Conservation (phyloP, 2,888 invertebrate species). For the Drosophila conformis region DNA sequence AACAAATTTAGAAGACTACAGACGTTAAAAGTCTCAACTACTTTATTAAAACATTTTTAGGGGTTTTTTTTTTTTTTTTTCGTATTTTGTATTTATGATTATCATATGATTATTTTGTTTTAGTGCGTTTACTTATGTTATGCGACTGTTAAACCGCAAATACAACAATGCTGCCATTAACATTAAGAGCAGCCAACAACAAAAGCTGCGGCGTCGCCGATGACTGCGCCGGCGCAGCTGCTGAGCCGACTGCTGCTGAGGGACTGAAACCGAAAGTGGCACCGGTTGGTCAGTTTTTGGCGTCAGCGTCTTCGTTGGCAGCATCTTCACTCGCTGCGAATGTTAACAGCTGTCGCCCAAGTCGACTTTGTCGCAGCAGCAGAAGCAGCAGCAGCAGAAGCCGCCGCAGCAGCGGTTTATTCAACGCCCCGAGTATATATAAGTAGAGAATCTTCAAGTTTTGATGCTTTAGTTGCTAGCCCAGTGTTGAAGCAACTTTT, state of each 20-base stretch:
- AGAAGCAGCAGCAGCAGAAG: conserved; percentile 15
- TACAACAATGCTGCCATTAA: conserved; percentile 45
- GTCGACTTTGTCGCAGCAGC: conserved; percentile 33
- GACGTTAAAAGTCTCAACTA: conserved; percentile 14
- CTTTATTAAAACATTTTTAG: background rate
- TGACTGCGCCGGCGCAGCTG: conserved; percentile 37
- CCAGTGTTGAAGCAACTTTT: conserved; percentile 82
- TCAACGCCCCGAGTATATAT: conserved; percentile 82
- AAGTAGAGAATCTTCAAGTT: conserved; percentile 84
- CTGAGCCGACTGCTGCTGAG: conserved; percentile 33
- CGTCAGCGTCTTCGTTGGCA: conserved; percentile 50
- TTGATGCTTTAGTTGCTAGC: conserved; percentile 85
- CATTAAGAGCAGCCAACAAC: conserved; percentile 47
- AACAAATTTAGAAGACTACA: conserved; percentile 25
- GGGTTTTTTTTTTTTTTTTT: conserved; percentile 1
- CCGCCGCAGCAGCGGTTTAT: conserved; percentile 23
- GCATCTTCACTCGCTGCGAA: conserved; percentile 74
- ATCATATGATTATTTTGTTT: conserved; percentile 45
- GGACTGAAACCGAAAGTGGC: conserved; percentile 50
- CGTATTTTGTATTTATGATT: conserved; percentile 39
- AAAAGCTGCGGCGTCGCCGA: conserved; percentile 19
- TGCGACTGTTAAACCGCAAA: conserved; percentile 59
- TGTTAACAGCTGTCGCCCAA: conserved; percentile 84
- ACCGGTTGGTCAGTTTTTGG: conserved; percentile 63
- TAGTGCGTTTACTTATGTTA: conserved; percentile 63